These are phyloP conservation scores for Sylvia borin DNA, from an alignment of 2,797 vertebrate genomes.

Conservation along the genomic window DNA sequence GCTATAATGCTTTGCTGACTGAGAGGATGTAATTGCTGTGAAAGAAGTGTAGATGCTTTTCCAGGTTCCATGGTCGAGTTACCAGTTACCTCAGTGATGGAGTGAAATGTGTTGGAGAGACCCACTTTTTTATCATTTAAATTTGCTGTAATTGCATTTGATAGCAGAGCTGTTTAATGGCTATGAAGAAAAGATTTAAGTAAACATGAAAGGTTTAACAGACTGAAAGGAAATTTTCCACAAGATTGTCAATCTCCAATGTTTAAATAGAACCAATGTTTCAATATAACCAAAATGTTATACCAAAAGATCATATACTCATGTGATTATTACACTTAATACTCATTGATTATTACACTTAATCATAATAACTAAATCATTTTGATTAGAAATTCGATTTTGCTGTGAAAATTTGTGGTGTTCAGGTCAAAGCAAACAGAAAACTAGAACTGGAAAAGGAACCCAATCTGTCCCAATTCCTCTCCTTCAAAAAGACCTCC, in stretches of 20 bases:
- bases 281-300: not conserved
- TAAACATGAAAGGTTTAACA: constrained; percentile 2
- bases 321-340: not conserved
- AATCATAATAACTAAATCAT: not conserved
- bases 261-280: not conserved
- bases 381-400: constrained; percentile 11
- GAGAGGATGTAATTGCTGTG: not conserved
- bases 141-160: not conserved
- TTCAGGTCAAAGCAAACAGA: constrained; percentile 10
- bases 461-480: not conserved
- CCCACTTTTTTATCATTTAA: not conserved
- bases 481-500: not conserved
- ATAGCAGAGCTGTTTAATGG: not conserved
- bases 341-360: not conserved
- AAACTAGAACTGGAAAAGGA: constrained; percentile 14
- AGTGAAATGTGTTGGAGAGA: constrained; percentile 5
- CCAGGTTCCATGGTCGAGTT: not conserved
- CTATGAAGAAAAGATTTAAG: not conserved
- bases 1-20: not conserved
- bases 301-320: not conserved
- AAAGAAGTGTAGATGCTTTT: not conserved
- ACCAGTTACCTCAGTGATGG: not conserved
- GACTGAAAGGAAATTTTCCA: not conserved
- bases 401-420: not conserved
- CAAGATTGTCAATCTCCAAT: not conserved